Base-by-base conservation (phyloP, 1,140 invertebrate species). In the Kradibia gibbosae region DNA sequence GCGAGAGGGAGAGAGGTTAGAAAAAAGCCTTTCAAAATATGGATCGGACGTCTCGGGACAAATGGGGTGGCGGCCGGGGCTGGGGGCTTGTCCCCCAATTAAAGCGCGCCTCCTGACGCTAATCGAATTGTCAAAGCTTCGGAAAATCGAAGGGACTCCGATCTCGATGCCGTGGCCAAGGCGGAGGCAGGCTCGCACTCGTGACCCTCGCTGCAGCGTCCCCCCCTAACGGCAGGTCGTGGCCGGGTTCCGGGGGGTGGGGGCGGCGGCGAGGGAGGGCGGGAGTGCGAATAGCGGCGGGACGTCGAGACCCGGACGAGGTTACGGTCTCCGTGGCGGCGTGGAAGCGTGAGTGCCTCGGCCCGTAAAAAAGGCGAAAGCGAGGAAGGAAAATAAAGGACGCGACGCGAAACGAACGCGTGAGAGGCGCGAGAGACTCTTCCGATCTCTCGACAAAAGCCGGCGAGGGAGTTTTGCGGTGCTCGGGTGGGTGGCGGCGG, bases 111-210 rank as follows among this genome's bases (percentile, higher is more conserved):
- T 71, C 36, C 45, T 7, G 36, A n/a, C n/a, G 17, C 67, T 72
- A 73, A 80, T 80, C 72, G 78, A 80, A 80, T 80, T 60, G 57
- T 70, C 50, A 7, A 60, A 80, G 34, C 39, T 78, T 78, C 45
- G n/a, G 36, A 48, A 60, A 70, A 57, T 62, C 25, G 62, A 2
- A 55, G n/a, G n/a, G 50, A 25, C 65, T 31, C n/a, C 28, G 25
- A n/a, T n/a, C n/a, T n/a, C n/a, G n/a, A n/a, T n/a, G n/a, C n/a
- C n/a, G n/a, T n/a, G n/a, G n/a, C n/a, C n/a, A n/a, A n/a, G n/a
- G 0, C 22, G 34, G 20, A 13, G 48, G 50, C 50, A 60, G 25
- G 70, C 39, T 72, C 67, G 15, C 65, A 34, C 28, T 67, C 75
- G 75, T 78, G 75, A 76, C 55, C 36, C 22, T 31, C 31, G 62